Percentiles rank a stretch among this genome's conserved stretches.
Conservation (phyloP, 2,888 invertebrate genomes). For the Aspidiotus rigidus region DNA sequence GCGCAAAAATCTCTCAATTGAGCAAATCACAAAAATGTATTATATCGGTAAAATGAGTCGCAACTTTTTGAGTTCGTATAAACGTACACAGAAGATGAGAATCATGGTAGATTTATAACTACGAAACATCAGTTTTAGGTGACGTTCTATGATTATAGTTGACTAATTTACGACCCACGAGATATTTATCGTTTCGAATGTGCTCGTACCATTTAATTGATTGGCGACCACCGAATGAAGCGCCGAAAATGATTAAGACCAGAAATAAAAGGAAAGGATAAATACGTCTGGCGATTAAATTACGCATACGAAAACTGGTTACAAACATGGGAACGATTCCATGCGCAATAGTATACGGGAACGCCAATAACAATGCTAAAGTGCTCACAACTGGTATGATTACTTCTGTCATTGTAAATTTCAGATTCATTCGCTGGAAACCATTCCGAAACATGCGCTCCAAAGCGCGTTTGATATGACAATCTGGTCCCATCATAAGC, state of each 20-base stretch:
- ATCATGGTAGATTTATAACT: no score
- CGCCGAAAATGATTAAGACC: slow-evolving; percentile 54
- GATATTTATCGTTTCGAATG: slow-evolving; percentile 97
- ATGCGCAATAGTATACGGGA: slow-evolving; percentile 87
- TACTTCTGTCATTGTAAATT: slow-evolving; percentile 44
- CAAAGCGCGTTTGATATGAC: slow-evolving; percentile 81
- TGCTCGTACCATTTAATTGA: slow-evolving; percentile 91
- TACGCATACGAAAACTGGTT: slow-evolving; percentile 55
- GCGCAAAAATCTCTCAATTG: no score
- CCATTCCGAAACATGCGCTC: slow-evolving; percentile 92
- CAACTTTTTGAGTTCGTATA: no score
- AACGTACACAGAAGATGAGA: no score
- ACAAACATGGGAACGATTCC: slow-evolving; percentile 58
- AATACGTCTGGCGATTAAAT: slow-evolving; percentile 70
- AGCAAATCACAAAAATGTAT: no score
- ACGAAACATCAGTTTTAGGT: neutral
- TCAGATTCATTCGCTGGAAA: slow-evolving; percentile 77
- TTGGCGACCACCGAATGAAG: slow-evolving; percentile 66
- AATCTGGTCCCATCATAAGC: slow-evolving; percentile 97
- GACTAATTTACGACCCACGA: slow-evolving; percentile 90
- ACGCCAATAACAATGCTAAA: slow-evolving; percentile 78
- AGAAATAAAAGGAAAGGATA: slow-evolving; percentile 81
- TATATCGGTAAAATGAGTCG: no score
- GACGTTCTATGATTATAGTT: slow-evolving; percentile 67
- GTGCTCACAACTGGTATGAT: slow-evolving; percentile 82